A percentile compares a stretch with the other conserved stretches of the same genome.
Conservation (phyloP, 2,888 invertebrate genomes). For the Andrena trimmerana region DNA sequence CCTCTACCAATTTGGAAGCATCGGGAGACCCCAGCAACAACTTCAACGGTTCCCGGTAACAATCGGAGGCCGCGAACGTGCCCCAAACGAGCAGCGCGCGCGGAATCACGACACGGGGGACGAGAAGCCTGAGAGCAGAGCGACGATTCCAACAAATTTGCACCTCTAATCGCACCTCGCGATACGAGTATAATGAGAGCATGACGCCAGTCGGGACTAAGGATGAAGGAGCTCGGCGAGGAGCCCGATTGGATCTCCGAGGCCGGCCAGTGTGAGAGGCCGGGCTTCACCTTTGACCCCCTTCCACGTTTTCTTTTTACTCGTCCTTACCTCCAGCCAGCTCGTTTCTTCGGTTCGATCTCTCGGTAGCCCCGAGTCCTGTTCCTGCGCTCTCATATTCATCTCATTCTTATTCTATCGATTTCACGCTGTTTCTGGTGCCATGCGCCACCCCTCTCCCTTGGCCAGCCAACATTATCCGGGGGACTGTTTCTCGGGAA, state of each 20-base stretch:
- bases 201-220: slow-evolving; percentile 74
- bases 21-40: not conserved
- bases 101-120: slow-evolving; percentile 52
- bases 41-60: slow-evolving; percentile 36
- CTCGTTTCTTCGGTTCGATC: slow-evolving; percentile 58
- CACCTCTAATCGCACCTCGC: slow-evolving; percentile 75
- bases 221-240: slow-evolving; percentile 77
- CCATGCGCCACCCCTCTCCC: slow-evolving; percentile 8
- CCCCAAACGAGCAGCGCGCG: slow-evolving; percentile 27
- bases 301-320: slow-evolving; percentile 60
- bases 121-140: slow-evolving; percentile 56
- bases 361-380: slow-evolving; percentile 58
- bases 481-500: slow-evolving; percentile 8
- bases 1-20: not conserved
- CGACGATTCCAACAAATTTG: slow-evolving; percentile 74
- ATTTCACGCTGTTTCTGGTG: slow-evolving; percentile 57
- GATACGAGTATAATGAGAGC: slow-evolving; percentile 81
- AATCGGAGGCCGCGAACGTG: slow-evolving; percentile 29
- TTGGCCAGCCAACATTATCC: slow-evolving; percentile 14
- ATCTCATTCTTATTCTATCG: slow-evolving; percentile 62
- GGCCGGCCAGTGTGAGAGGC: slow-evolving; percentile 82
- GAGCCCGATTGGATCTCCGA: slow-evolving; percentile 82
- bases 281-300: slow-evolving; percentile 83
- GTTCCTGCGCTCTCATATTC: slow-evolving; percentile 60
- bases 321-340: slow-evolving; percentile 61